These are phyloP conservation scores for Sylvilagus bachmani DNA, from an alignment of 2,113 vertebrate species.

Conservation along the genomic window DNA sequence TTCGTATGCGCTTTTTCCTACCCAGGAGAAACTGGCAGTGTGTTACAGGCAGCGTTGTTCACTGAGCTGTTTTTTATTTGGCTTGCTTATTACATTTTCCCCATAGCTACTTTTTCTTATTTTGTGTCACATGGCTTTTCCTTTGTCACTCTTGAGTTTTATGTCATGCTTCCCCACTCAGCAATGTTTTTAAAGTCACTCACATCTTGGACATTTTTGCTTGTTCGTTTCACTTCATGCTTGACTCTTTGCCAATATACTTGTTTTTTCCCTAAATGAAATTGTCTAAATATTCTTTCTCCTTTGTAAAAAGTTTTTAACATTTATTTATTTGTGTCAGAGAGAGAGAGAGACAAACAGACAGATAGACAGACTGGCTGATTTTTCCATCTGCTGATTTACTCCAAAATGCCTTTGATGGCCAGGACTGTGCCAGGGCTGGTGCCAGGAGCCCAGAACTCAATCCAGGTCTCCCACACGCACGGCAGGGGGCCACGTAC, in stretches of 20 bases:
- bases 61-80: background rate
- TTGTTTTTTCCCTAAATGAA: background rate
- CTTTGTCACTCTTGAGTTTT: background rate
- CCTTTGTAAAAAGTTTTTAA: too few relatives aligned
- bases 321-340: too few relatives aligned
- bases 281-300: background rate
- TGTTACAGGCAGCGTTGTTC: background rate
- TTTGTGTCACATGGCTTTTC: background rate
- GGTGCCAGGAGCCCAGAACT: too few relatives aligned
- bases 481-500: too few relatives aligned
- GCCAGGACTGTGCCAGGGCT: too few relatives aligned
- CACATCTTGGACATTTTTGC: background rate
- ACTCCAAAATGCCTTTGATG: too few relatives aligned
- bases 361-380: too few relatives aligned
- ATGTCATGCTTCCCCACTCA: background rate
- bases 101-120: background rate
- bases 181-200: background rate
- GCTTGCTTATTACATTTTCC: background rate
- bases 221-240: background rate
- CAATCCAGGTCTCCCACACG: too few relatives aligned
- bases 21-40: background rate
- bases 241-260: background rate
- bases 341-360: too few relatives aligned
- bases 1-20: background rate
- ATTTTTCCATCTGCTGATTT: too few relatives aligned